Base-by-base conservation (phyloP, 2,888 invertebrate genomes). In the Villa cingulata region DNA sequence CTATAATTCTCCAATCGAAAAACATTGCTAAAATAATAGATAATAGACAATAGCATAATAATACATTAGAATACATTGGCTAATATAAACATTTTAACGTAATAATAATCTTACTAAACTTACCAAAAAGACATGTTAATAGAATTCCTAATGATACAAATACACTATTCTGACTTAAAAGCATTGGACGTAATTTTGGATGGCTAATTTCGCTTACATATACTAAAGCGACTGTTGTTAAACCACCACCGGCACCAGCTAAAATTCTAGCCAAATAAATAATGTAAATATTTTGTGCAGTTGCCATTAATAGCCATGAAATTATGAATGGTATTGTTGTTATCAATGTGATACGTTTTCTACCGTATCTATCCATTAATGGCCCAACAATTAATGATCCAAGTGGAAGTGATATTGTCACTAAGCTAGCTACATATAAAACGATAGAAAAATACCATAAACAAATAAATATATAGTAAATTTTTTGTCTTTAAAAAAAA, bases 161-260 rank as follows among this genome's bases (percentile, higher is more conserved):
- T 9, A 77, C 72, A 49, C 76, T 76, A 58, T 75, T 77, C 3
- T 75, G 61, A 39, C 74, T 72, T 7, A 77, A 60, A 18, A 77
- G 59, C 72, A 75, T 74, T 37, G 75, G 70, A 23, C 77, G 62
- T 41, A 72, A 64, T 46, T 64, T 63, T 2, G 74, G 71, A 63
- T 76, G 75, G 2, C 74, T 61, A 29, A 76, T 72, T 63, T 78
- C 77, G 36, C 76, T 73, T 2, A 75, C 74, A 58, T 77, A 78
- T 12, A 77, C 72, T 36, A 76, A 48, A 4, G 69, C 65, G 9
- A 72, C 75, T 2, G 73, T 73, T 16, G 74, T 70, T 48, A 77
- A 57, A 46, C 77, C 76, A 71, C 73, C 74, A 53, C 65, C 71
- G 32, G 71, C 66, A 16, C 78, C 77, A 15, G 74, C 71, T 18